Base-by-base conservation (phyloP, 1,140 invertebrate genomes). In the Sarcophaga bullata region DNA sequence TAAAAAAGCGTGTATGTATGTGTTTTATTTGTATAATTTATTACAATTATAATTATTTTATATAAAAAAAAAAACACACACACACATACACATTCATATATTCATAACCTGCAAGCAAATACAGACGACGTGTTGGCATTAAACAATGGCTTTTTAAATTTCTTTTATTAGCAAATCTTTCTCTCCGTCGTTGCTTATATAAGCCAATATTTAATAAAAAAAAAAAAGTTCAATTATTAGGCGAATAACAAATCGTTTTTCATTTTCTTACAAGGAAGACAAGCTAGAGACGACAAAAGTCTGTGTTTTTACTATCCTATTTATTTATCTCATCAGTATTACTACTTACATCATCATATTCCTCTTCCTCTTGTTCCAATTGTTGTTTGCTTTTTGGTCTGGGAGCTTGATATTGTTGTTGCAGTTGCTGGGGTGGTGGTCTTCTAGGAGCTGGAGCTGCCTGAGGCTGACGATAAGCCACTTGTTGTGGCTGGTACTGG, bases 321-420 rank as follows among this genome's bases (percentile, higher is more conserved):
- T 37, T 37, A 37, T 37, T 37, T 37, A 37, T 62, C n/a, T 81
- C 68, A 68, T 47, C 15, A 9, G 46, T 9, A 78, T 52, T 52
- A 72, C 19, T 76, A 89, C 88, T 89, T 89, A 89, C 88, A 85
- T 89, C 88, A 88, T 89, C 88, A 83, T 89, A 89, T 47, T 89
- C 85, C 84, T 89, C 88, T 85, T 89, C 88, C 84, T 89, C 88
- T 83, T 86, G 82, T 47, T 83, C 83, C 37, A 76, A 54, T 81
- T 83, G 80, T 82, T 37, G 73, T 73, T 87, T 86, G 86, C 85
- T 85, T 72, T 88, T 88, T 85, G 86, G 76, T 37, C 85, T 83
- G 81, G 85, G 84, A 81, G 87, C 62, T 25, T 84, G 83, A 73
- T 84, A 84, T 73, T 84, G 75, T 7, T 78, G 83, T 8, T 52